Base-by-base conservation (phyloP, 1,140 invertebrate genomes). In the Ganaspis sp. region DNA sequence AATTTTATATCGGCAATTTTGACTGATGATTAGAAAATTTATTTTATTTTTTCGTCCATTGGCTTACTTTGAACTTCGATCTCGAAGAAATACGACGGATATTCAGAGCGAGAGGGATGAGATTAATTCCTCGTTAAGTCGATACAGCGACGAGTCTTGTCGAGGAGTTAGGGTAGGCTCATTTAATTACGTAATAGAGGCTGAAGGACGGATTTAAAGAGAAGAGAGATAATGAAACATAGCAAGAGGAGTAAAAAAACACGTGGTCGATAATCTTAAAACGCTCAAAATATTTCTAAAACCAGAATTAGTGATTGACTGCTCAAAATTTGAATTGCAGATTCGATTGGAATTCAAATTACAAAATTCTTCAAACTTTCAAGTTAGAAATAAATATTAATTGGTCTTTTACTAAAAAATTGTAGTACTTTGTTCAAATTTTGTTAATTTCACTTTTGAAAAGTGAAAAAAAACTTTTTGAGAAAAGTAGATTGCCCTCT, bases 51-150 rank as follows among this genome's bases (percentile, higher is more conserved):
- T n/a, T n/a, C 17, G 45, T 19, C 45, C 12, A 8, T 49, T 49
- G 4, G 17, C 17, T 49, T 49, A 49, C 45, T 49, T 49, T 49
- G 45, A 49, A 49, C 15, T 49, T 49, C n/a, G 45, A 49, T 29
- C 11, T 11, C 4, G 12, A 29, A 34, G 23, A 64, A 26, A 64
- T 64, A 29, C 21, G 8, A 64, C 9, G 26, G 23, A n/a, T 64
- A 54, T 54, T 21, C 15, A 15, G 4, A 58, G 1, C 8, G 9
- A 29, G 58, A 15, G 26, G 58, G 23, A 29, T 15, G 23, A 26
- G 21, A 15, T n/a, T 64, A 64, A 29, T 64, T 64, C 23, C 23
- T 64, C 58, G 23, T 64, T 29, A 64, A 64, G 58, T 64, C 58
- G 26, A 64, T 64, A 64, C 23, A 29, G 12, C 21, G 26, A 29